These are phyloP conservation scores for Drosophila subsilvestris DNA, from an alignment of 2,888 invertebrate species.

Conservation along the genomic window DNA sequence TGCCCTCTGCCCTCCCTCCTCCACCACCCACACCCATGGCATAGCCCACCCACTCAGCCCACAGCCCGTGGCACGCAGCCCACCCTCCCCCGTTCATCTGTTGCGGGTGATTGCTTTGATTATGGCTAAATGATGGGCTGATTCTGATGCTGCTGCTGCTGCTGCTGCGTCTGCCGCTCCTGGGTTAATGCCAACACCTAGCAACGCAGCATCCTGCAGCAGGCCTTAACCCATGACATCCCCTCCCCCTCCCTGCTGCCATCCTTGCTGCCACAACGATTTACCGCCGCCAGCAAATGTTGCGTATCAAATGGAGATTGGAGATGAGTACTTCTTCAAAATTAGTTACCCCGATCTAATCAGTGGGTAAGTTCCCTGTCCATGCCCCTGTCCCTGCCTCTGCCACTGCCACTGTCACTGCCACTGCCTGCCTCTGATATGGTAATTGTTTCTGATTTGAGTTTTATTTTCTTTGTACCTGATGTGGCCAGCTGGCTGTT, in stretches of 20 bases:
- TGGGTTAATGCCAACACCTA: slow-evolving; percentile 65
- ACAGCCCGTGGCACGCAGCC: slow-evolving; percentile 14
- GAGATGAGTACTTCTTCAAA: slow-evolving; percentile 23
- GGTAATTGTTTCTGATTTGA: slow-evolving; percentile 18
- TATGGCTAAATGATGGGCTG: slow-evolving; percentile 43
- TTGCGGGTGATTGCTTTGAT: slow-evolving; percentile 46
- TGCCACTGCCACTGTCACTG: too few species aligned
- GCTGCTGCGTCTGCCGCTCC: not conserved
- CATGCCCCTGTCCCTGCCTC: too few species aligned
- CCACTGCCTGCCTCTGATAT: slow-evolving; percentile 12
- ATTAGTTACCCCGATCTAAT: slow-evolving; percentile 75
- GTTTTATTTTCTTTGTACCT: slow-evolving; percentile 8
- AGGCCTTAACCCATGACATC: not conserved
- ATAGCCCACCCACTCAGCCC: slow-evolving; percentile 9
- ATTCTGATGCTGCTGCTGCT: slow-evolving; percentile 6
- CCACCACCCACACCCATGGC: slow-evolving; percentile 1
- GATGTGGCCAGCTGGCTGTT: not conserved
- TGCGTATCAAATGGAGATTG: slow-evolving; percentile 40
- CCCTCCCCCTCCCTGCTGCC: not conserved
- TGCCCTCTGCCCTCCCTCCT: not conserved
- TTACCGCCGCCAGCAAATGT: slow-evolving; percentile 10
- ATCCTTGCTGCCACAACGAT: not conserved
- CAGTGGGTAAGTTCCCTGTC: slow-evolving; percentile 53
- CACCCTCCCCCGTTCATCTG: not conserved
- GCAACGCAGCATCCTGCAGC: slow-evolving; percentile 54